These are phyloP conservation scores for Neosilurus hyrtlii DNA, from an alignment of 2,797 vertebrate genomes.

Conservation along the genomic window DNA sequence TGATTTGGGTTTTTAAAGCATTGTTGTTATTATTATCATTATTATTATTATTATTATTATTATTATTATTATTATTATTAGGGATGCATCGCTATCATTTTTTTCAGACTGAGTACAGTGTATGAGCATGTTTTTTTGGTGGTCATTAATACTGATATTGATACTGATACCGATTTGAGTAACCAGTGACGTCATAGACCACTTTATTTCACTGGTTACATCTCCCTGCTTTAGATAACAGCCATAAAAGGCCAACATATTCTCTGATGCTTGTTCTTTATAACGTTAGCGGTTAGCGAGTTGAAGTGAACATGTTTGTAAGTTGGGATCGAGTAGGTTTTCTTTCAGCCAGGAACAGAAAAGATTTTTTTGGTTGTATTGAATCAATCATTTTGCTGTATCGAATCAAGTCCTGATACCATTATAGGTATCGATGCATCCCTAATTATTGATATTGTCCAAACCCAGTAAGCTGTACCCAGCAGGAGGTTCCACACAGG, in stretches of 20 bases:
- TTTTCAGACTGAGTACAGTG: not conserved
- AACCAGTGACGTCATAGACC: constrained; percentile 6
- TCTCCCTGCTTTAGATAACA: not conserved
- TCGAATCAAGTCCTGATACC: not conserved
- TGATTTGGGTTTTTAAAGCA: constrained; percentile 27
- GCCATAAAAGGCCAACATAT: not conserved
- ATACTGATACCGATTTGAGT: not conserved
- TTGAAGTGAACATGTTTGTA: not conserved
- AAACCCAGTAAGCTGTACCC: not conserved
- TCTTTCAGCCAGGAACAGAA: not conserved
- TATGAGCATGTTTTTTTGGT: no score
- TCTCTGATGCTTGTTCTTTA: not conserved
- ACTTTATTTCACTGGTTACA: not conserved
- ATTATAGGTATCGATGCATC: not conserved
- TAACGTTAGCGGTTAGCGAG: no score
- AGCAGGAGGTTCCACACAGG: constrained; percentile 5
- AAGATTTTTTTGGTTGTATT: no score
- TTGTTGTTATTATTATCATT: constrained; percentile 31
- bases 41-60: constrained; percentile 38
- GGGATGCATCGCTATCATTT: constrained; percentile 1
- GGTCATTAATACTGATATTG: not conserved
- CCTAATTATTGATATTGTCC: not conserved
- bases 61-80: constrained; percentile 31
- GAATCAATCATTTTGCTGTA: not conserved
- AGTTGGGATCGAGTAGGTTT: not conserved